Percentiles rank a stretch among this genome's conserved stretches.
Conservation (phyloP, 2,888 invertebrate genomes). For the Ormia ochracea region DNA sequence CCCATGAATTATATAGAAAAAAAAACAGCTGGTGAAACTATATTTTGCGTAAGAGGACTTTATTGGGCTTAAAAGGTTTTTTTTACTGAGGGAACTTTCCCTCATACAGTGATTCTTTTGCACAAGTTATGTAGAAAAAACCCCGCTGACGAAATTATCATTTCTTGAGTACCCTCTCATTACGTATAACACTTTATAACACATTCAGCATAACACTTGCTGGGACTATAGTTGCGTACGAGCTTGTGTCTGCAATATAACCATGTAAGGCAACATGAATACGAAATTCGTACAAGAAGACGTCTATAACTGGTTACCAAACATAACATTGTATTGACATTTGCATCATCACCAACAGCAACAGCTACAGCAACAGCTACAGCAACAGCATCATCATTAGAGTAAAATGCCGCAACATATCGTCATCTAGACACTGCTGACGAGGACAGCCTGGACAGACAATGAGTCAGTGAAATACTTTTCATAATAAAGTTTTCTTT, state of each 20-base stretch:
- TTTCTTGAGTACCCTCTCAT: neutral
- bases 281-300: neutral
- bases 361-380: neutral
- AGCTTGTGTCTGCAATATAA: neutral
- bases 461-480: neutral
- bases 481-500: neutral
- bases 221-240: neutral
- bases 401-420: conserved; percentile 11
- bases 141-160: too few species aligned
- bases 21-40: too few species aligned
- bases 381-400: neutral
- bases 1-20: too few species aligned
- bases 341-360: conserved; percentile 44
- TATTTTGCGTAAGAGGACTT: too few species aligned
- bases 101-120: too few species aligned
- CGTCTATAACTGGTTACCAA: conserved; percentile 32
- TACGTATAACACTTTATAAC: neutral
- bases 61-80: neutral
- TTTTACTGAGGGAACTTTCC: too few species aligned
- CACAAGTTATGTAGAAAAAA: too few species aligned
- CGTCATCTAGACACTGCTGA: conserved; percentile 11
- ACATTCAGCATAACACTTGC: neutral
- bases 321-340: conserved; percentile 58
- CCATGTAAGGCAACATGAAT: neutral
- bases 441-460: conserved; percentile 15